Base-by-base conservation (phyloP, 2,888 invertebrate genomes). In the Drosophila seclusa region DNA sequence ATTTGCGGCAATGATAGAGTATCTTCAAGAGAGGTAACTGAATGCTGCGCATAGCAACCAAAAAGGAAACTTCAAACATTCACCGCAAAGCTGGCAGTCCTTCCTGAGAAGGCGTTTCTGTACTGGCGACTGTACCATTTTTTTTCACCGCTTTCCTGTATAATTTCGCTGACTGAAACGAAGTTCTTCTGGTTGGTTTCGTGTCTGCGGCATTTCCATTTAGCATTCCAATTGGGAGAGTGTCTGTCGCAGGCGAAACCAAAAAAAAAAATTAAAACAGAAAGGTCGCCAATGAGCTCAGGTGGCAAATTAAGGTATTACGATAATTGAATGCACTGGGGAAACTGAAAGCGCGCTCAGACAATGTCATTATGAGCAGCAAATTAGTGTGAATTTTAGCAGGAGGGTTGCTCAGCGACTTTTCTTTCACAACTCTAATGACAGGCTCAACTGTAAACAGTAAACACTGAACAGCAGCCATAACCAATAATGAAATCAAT, bases 221-320 rank as follows among this genome's bases (percentile, higher is more conserved):
- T 74, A 54, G 73, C 70, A 68, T 75, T 73, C 70, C 76, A 64
- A 65, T 73, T 74, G 73, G 72, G 31, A 72, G 61, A 57, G 69
- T 59, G 72, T 50, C 68, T 68, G 76, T 52, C 67, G 45, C 45
- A 53, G 58, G 54, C 50, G 27, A 50, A 49, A n/a, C 53, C 57
- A 34, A 6, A 21, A 54, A 49, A 49, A 73, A 48, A 16, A 49
- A 42, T 18, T 21, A 38, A 50, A n/a, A 21, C 57, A 34, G 50
- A 74, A 66, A 65, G 72, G 68, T 74, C 70, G 73, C 61, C 81
- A 71, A 75, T 74, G 84, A 84, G 71, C 84, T 87, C 87, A 87
- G 88, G 88, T 87, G 87, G 86, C 86, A 87, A 87, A 86, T 87
- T 78, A 87, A 86, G 80, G 88, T 80, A 87, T 87, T 87, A 80